Base-by-base conservation (phyloP, 2,888 invertebrate genomes). In the Lithophane semibrunnea region DNA sequence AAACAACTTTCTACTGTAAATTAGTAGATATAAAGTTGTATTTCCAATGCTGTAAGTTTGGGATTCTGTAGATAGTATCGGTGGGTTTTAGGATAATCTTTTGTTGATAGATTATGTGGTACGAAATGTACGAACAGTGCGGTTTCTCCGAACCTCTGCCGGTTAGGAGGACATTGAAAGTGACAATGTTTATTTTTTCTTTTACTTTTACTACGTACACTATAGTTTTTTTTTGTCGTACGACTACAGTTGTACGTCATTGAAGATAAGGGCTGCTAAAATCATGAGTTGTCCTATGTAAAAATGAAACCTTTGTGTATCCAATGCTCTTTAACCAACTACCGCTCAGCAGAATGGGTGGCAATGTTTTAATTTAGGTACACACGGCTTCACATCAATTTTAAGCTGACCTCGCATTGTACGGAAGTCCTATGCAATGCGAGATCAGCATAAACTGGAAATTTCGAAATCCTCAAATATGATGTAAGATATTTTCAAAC, bases 71-170 rank as follows among this genome's bases (percentile, higher is more conserved):
- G 88, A 88, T 87, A 68, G 37, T 80, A 86, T 90, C 88, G 88
- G 71, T 88, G 89, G 86, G 88, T 84, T 92, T 93, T 92, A 88
- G 92, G 94, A 94, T 96, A 96, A 96, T 95, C 96, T 95, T 94
- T 95, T 96, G 96, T 96, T 96, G 96, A 95, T 94, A 94, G 93
- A 92, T 91, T 90, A 87, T 91, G 94, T 93, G 93, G 91, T 90
- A 81, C 47, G 5, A 49, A 49, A 49, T 16, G 49, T 49, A 49
- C 7, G 61, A 52, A 91, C 86, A 88, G 91, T 77, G 86, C 80
- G 92, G 90, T 92, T 95, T 95, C 94, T 84, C 58, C 81, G 94
- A 95, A 95, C 81, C 82, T 85, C 85, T 86, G 87, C 88, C 85
- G 86, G 84, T 88, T 56, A 80, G 85, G 85, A 80, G 85, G 85